Evolutionary conservation across 1,140 invertebrate species (phyloP).

Genomic region (Drosophila kepulauana): DNA sequence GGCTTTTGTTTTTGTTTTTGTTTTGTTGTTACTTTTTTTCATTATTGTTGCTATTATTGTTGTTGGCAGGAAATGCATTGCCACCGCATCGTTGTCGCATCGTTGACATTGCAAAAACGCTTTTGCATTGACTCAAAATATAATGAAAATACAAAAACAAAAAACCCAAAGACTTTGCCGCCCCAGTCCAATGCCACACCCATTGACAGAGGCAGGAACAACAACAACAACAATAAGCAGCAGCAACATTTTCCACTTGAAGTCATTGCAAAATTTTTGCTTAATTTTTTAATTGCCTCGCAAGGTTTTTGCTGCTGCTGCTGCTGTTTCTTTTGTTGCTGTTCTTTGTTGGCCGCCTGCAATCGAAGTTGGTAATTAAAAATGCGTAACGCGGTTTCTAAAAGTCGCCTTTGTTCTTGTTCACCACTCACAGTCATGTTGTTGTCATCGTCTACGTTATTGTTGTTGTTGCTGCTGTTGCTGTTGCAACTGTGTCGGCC

Average conservation of each 20-base stretch:
- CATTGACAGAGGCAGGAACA: slow-evolving; percentile 2
- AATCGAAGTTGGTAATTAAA: slow-evolving; percentile 75
- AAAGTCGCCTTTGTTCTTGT: slow-evolving; percentile 58
- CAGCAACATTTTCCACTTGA: slow-evolving; percentile 12
- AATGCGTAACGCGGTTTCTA: slow-evolving; percentile 72
- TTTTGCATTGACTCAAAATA: slow-evolving; percentile 36
- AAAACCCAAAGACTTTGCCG: slow-evolving; percentile 12
- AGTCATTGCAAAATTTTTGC: slow-evolving; percentile 45
- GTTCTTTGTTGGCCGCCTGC: slow-evolving; percentile 10
- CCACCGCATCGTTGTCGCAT: slow-evolving; percentile 40
- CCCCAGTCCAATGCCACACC: slow-evolving; percentile 35
- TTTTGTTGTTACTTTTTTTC: slow-evolving; percentile 25
- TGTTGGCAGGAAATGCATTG: slow-evolving; percentile 64
- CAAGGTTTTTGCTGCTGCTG: slow-evolving; percentile 30
- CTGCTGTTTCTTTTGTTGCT: slow-evolving; percentile 47
- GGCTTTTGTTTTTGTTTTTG: slow-evolving; percentile 37
- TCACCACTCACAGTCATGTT: slow-evolving; percentile 2
- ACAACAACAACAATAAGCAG: too few relatives aligned
- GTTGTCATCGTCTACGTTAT: neutral
- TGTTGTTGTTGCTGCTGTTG: slow-evolving; percentile 20
- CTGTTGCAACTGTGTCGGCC: slow-evolving; percentile 49
- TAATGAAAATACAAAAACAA: neutral
- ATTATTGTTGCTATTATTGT: slow-evolving; percentile 32
- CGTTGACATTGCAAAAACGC: slow-evolving; percentile 69
- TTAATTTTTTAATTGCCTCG: slow-evolving; percentile 77